phyloP scores from a whole-genome alignment of 2,797 vertebrate species.

The Chelidonichthys spinosus region DNA sequence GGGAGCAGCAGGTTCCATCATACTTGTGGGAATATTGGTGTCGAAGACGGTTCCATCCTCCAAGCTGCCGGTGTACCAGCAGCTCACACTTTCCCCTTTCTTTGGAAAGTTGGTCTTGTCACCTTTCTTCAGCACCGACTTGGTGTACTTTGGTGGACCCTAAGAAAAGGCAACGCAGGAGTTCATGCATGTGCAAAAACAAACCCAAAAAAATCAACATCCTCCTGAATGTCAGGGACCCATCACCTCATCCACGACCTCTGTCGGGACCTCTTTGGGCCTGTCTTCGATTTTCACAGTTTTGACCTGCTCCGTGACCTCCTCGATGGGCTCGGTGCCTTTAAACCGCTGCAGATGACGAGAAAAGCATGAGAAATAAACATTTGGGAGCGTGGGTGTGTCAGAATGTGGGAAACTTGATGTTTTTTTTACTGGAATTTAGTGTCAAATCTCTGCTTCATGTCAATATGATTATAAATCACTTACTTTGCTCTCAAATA shows the following conservation, averaged over 20 bases:
- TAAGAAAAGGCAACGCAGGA: conserved; percentile 56
- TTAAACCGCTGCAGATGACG: conserved; percentile 87
- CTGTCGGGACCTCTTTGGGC: conserved; percentile 86
- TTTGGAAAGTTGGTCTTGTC: conserved; percentile 96
- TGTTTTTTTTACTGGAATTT: no score
- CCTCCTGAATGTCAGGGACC: no score
- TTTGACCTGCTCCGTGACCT: conserved; percentile 87
- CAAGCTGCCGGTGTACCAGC: conserved; percentile 95
- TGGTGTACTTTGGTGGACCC: conserved; percentile 94
- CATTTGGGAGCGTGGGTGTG: no score
- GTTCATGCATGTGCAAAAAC: background rate
- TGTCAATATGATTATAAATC: rapidly evolving
- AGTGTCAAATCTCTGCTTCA: no score
- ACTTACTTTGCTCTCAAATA: conserved; percentile 92
- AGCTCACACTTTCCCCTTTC: conserved; percentile 94
- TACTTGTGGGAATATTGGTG: conserved; percentile 91
- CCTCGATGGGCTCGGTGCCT: conserved; percentile 88
- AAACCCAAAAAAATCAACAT: background rate
- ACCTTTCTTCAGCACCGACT: conserved; percentile 93
- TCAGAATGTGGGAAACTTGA: background rate
- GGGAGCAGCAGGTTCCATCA: conserved; percentile 19
- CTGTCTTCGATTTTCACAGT: conserved; percentile 89
- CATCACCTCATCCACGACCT: conserved; percentile 89
- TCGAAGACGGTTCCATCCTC: conserved; percentile 97
- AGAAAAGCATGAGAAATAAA: background rate